Evolutionary conservation across 1,140 invertebrate species (phyloP).

Genomic region (Drosophila ogumai): DNA sequence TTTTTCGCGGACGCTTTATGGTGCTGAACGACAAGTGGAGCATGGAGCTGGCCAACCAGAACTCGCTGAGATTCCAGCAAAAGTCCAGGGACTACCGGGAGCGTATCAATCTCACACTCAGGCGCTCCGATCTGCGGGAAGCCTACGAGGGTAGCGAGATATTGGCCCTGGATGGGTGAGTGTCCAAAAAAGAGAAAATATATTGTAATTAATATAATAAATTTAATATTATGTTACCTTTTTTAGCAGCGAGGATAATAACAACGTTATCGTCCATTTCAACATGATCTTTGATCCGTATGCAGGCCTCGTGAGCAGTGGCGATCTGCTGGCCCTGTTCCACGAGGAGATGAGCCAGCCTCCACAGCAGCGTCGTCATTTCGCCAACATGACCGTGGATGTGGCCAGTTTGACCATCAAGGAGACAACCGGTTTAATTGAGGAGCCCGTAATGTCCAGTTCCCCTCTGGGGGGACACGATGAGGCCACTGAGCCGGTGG

Average conservation of each 20-base stretch:
- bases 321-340: constrained; percentile 77
- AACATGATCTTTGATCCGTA: constrained; percentile 89
- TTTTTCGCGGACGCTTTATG: constrained; percentile 92
- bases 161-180: constrained; percentile 90
- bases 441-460: constrained; percentile 81
- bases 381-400: constrained; percentile 88
- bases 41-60: constrained; percentile 88
- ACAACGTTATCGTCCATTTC: constrained; percentile 90
- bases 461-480: constrained; percentile 76
- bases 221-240: constrained; percentile 13
- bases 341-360: constrained; percentile 72
- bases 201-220: neutral
- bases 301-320: constrained; percentile 79
- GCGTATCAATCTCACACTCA: constrained; percentile 90
- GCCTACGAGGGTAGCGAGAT: constrained; percentile 83
- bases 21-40: constrained; percentile 89
- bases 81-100: constrained; percentile 90
- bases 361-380: constrained; percentile 86
- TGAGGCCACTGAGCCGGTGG: constrained; percentile 70
- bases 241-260: constrained; percentile 87
- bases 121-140: constrained; percentile 88
- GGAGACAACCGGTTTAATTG: constrained; percentile 85
- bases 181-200: no score
- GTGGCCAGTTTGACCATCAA: constrained; percentile 89
- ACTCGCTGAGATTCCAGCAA: constrained; percentile 88